Evolutionary conservation across 2,113 vertebrate genomes (phyloP).

Genomic region (Mirza zaza): DNA sequence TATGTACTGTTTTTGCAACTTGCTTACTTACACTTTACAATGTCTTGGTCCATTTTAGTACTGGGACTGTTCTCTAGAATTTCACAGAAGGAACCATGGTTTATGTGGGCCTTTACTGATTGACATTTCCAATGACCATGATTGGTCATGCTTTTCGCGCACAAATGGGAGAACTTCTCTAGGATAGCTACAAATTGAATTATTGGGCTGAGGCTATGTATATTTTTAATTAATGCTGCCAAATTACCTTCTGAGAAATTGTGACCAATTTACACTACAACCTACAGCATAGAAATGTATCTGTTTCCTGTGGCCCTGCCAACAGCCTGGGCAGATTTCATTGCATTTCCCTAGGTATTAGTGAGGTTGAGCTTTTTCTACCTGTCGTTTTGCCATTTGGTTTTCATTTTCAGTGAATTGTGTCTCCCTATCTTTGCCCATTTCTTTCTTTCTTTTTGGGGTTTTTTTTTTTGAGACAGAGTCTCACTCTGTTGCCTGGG

Average conservation of each 20-base stretch:
- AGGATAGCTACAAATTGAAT: background rate
- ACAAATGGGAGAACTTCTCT: background rate
- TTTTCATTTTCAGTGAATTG: conserved; percentile 34
- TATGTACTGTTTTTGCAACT: background rate
- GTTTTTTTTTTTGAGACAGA: background rate
- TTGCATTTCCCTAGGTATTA: background rate
- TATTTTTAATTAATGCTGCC: conserved; percentile 53
- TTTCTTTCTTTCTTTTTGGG: conserved; percentile 36
- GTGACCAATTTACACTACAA: conserved; percentile 36
- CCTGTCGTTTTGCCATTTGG: background rate
- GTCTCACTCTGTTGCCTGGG: too few species aligned
- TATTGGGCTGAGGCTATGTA: background rate
- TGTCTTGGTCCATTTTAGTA: background rate
- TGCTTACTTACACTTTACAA: background rate
- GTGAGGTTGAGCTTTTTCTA: background rate
- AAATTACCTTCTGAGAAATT: conserved; percentile 34
- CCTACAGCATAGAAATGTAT: background rate
- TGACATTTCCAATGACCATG: background rate
- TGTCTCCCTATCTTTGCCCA: background rate
- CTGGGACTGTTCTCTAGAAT: background rate
- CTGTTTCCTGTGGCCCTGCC: background rate
- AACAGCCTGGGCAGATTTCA: background rate
- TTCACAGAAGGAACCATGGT: background rate
- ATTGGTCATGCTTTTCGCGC: background rate
- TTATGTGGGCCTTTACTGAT: background rate